phyloP scores from a whole-genome alignment of 1,140 invertebrate genomes.

The Charaxes varanes region DNA sequence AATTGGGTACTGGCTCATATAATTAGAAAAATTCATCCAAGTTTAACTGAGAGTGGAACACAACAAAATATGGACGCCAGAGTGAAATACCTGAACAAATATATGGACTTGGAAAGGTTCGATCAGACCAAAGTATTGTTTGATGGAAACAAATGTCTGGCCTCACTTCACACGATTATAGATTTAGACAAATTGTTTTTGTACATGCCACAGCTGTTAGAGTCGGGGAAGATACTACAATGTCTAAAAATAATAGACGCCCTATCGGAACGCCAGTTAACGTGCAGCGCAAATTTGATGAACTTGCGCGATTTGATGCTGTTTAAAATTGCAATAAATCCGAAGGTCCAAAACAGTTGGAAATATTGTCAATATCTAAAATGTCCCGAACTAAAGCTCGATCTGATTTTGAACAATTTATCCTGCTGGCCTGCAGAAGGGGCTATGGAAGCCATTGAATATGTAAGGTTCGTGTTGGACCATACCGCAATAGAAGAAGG shows the following conservation, averaged over 20 bases:
- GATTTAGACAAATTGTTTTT: constrained; percentile 58
- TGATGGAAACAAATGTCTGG: constrained; percentile 59
- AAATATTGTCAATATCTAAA: constrained; percentile 63
- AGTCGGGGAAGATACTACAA: constrained; percentile 53
- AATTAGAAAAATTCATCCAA: constrained; percentile 68
- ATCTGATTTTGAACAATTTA: constrained; percentile 59
- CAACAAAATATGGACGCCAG: constrained; percentile 64
- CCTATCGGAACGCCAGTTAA: constrained; percentile 55
- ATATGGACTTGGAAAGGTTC: constrained; percentile 65
- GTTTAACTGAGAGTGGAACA: constrained; percentile 48
- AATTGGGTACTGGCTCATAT: constrained; percentile 71
- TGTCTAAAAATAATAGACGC: constrained; percentile 62
- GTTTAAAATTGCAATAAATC: constrained; percentile 59
- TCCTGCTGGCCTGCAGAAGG: constrained; percentile 61
- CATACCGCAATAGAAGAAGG: constrained; percentile 41
- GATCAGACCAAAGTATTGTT: constrained; percentile 59
- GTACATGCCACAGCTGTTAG: constrained; percentile 51
- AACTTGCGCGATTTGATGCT: constrained; percentile 63
- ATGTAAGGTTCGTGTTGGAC: constrained; percentile 52
- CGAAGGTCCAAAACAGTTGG: constrained; percentile 56
- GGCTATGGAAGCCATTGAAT: constrained; percentile 60
- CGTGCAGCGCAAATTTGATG: constrained; percentile 50
- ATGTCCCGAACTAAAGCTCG: constrained; percentile 55
- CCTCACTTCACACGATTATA: constrained; percentile 60
- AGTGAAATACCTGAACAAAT: constrained; percentile 64